Base-by-base conservation (phyloP, 2,797 vertebrate species). In the Xenops minutus region DNA sequence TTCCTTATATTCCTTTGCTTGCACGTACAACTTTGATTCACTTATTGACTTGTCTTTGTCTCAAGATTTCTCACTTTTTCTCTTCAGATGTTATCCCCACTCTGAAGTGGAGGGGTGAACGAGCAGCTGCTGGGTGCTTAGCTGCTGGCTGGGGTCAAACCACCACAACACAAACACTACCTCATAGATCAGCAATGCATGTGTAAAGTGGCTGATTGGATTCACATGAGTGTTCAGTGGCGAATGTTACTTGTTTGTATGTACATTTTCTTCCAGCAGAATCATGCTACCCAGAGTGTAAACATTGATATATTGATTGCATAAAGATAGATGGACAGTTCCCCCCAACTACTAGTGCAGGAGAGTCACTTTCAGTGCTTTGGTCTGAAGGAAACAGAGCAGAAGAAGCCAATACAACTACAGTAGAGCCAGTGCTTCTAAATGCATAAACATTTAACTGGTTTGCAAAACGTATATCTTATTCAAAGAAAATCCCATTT, bases 101-200 rank as follows among this genome's bases (percentile, higher is more conserved):
- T 14, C 39, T 6, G 1, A 0, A 0, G 23, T 4, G 12, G 14
- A 29, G 23, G 18, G 14, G 14, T 41, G 8, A 88, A 23, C 0
- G 0, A 75, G 58, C 16, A 71, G 61, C 49, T 88, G 59, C 55
- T 66, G 27, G 9, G n/a, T n/a, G 37, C 59, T 64, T 20, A 52
- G 75, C 9, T 80, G 24, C 44, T 63, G 44, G 24, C 26, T 64
- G 16, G 7, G 29, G 20, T 85, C 59, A 89, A 91, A 63, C 16
- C 26, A 51, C 6, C 29, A 78, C 0, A 0, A 67, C 22, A 63
- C 23, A 85, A 49, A 61, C 2, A 4, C 32, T 36, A 64, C 15
- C 34, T 27, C 83, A 48, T 9, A 30, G 20, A 63, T 41, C 36
- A 85, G 30, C 51, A 85, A 67, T 24, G 29, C 39, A 59, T 2